Base-by-base conservation (phyloP, 2,888 invertebrate species). In the Euproctis similis region DNA sequence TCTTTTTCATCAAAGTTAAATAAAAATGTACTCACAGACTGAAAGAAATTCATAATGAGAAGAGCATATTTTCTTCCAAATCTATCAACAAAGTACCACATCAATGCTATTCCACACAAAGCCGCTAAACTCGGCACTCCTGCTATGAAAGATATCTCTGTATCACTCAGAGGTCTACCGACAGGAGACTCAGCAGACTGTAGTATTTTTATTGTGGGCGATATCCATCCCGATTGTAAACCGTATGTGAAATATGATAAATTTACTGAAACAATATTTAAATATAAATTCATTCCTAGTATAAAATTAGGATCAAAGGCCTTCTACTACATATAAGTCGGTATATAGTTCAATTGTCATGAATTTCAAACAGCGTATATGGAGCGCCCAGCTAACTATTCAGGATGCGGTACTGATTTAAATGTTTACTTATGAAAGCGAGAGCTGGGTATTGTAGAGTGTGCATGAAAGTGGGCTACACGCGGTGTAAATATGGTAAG, bases 261-360 rank as follows among this genome's bases (percentile, higher is more conserved):
- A 33, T 76, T 77, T 2, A 66, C 85, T 86, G 55, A n/a, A 59
- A 42, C n/a, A n/a, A n/a, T n/a, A n/a, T n/a, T n/a, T n/a, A n/a
- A n/a, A n/a, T n/a, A n/a, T n/a, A n/a, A n/a, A n/a, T n/a, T n/a
- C n/a, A n/a, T n/a, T n/a, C n/a, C n/a, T n/a, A n/a, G n/a, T n/a
- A n/a, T n/a, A n/a, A n/a, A n/a, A n/a, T n/a, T n/a, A n/a, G n/a
- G n/a, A n/a, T n/a, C n/a, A n/a, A n/a, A n/a, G n/a, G n/a, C n/a
- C n/a, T n/a, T n/a, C n/a, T n/a, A n/a, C n/a, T n/a, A n/a, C n/a
- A n/a, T n/a, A n/a, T n/a, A n/a, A n/a, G n/a, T n/a, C n/a, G n/a
- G n/a, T n/a, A n/a, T n/a, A n/a, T n/a, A n/a, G n/a, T n/a, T n/a
- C n/a, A n/a, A n/a, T n/a, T n/a, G n/a, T n/a, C n/a, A n/a, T n/a